Evolutionary conservation across 2,888 invertebrate species (phyloP).

Genomic region (Macaria notata): DNA sequence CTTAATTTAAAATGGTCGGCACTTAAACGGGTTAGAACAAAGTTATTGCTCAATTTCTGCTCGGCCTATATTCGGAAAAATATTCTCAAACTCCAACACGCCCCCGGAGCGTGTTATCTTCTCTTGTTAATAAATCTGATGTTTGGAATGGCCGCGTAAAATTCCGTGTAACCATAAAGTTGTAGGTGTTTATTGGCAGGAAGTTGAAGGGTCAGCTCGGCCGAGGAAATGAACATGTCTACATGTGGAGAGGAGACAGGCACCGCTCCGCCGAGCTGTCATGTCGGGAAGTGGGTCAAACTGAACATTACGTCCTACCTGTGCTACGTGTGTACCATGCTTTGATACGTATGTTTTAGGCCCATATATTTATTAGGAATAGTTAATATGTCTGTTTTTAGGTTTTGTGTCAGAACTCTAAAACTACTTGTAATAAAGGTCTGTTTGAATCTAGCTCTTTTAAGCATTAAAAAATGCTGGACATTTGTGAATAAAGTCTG

Average conservation of each 20-base stretch:
- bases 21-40: not conserved
- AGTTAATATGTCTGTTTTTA: no score
- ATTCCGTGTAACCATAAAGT: conserved; percentile 16
- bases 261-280: conserved; percentile 35
- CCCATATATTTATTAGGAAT: no score
- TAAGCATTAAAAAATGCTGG: no score
- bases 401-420: no score
- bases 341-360: no score
- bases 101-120: conserved; percentile 7
- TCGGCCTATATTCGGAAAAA: conserved; percentile 4
- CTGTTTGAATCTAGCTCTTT: no score
- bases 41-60: conserved; percentile 13
- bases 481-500: no score
- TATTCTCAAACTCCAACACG: conserved; percentile 6
- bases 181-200: conserved; percentile 34
- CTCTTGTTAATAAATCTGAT: conserved; percentile 6
- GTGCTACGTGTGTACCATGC: no score
- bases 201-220: conserved; percentile 36
- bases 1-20: conserved; percentile 2
- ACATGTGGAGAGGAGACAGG: conserved; percentile 37
- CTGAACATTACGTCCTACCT: not conserved
- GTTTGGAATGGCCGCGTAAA: conserved; percentile 7
- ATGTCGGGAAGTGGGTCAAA: conserved; percentile 39
- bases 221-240: conserved; percentile 58
- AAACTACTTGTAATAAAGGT: no score